Evolutionary conservation across 2,888 invertebrate genomes (phyloP).

Genomic region (Allophyes oxyacanthae): DNA sequence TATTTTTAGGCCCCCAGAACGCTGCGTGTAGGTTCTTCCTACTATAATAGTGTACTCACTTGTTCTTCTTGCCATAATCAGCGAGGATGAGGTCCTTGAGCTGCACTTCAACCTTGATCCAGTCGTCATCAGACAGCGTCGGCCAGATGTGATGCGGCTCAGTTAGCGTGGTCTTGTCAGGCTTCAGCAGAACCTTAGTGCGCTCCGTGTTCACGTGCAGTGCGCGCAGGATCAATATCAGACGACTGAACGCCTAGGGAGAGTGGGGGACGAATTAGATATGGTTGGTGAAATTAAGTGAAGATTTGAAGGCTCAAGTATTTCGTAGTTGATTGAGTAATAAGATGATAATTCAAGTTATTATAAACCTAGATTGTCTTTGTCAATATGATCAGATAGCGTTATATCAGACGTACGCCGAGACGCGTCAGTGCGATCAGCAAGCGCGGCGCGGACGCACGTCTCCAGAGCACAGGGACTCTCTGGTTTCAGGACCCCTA

Average conservation of each 20-base stretch:
- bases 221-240: constrained; percentile 98
- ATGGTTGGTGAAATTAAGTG: too few relatives aligned
- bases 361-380: neutral
- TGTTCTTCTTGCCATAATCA: constrained; percentile 99
- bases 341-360: too few relatives aligned
- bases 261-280: neutral
- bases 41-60: constrained; percentile 86
- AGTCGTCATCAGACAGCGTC: constrained; percentile 98
- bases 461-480: constrained; percentile 81
- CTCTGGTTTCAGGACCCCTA: constrained; percentile 88
- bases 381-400: constrained; percentile 74
- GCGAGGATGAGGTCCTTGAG: constrained; percentile 99
- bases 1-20: too few relatives aligned
- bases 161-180: constrained; percentile 99
- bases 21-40: neutral
- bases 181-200: constrained; percentile 99
- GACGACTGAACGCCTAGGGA: constrained; percentile 96
- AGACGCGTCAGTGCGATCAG: constrained; percentile 67
- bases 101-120: constrained; percentile 99
- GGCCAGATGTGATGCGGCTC: constrained; percentile 99
- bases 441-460: constrained; percentile 54
- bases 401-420: constrained; percentile 68
- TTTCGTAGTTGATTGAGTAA: too few relatives aligned
- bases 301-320: too few relatives aligned
- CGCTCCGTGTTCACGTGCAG: constrained; percentile 99